Percentiles rank a stretch among this genome's conserved stretches.
These are phyloP conservation scores for Trichogramma evanescens DNA, from an alignment of 2,888 invertebrate genomes.

Conservation along the genomic window DNA sequence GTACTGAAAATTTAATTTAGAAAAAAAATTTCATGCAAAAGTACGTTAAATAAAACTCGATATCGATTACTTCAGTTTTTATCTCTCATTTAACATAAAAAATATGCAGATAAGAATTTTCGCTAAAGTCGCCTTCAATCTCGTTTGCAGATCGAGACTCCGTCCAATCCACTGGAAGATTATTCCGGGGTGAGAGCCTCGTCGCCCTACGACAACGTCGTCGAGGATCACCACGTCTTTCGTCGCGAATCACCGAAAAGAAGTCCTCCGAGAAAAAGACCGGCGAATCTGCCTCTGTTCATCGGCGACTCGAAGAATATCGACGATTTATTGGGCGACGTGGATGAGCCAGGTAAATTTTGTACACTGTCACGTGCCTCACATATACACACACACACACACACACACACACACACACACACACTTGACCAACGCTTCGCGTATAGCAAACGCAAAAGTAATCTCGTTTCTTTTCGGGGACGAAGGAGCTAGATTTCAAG, in stretches of 20 bases:
- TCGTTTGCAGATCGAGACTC: conserved; percentile 38
- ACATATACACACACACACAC: too few species aligned
- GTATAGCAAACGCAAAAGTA: too few species aligned
- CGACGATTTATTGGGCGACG: conserved; percentile 74
- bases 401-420: too few species aligned
- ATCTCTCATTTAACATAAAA: too few species aligned
- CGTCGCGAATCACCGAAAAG: conserved; percentile 25
- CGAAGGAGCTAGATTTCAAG: too few species aligned
- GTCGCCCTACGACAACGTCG: conserved; percentile 64
- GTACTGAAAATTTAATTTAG: too few species aligned
- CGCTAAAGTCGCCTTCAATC: background rate
- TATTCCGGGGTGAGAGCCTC: conserved; percentile 53
- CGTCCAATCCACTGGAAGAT: conserved; percentile 40
- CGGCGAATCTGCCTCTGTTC: conserved; percentile 53
- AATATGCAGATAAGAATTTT: background rate
- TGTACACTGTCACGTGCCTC: background rate
- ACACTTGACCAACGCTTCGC: too few species aligned
- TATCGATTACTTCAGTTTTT: too few species aligned
- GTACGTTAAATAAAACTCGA: too few species aligned
- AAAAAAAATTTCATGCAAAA: too few species aligned
- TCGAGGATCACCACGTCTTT: conserved; percentile 24
- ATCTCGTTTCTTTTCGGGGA: too few species aligned
- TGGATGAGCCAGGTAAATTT: conserved; percentile 9
- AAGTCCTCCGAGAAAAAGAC: conserved; percentile 38
- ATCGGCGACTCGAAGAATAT: conserved; percentile 82